These are phyloP conservation scores for Tubulanus polymorphus DNA, from an alignment of 2,888 invertebrate species.

Conservation along the genomic window DNA sequence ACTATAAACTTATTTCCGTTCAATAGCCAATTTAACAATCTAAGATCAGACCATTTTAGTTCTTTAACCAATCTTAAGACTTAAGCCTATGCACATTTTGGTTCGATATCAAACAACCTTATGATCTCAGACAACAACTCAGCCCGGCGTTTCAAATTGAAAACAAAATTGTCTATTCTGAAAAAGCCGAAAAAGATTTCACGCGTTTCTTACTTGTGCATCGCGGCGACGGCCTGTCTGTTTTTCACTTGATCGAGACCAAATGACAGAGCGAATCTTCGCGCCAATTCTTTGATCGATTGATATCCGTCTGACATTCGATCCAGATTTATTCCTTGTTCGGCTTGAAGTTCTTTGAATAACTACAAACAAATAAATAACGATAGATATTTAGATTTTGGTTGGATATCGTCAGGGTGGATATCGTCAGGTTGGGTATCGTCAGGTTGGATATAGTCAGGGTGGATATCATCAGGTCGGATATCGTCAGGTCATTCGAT, in stretches of 20 bases:
- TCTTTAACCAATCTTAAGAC: too few relatives aligned
- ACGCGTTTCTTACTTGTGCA: conserved; percentile 71
- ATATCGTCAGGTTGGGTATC: too few relatives aligned
- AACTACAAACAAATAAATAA: conserved; percentile 57
- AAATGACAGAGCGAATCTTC: conserved; percentile 93
- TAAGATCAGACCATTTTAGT: too few relatives aligned
- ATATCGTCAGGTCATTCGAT: not conserved
- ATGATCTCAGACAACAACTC: not conserved
- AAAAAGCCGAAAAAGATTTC: not conserved
- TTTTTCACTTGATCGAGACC: conserved; percentile 95
- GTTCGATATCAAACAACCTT: conserved; percentile 4
- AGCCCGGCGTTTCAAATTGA: too few relatives aligned
- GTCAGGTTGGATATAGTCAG: too few relatives aligned
- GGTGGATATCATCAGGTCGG: too few relatives aligned
- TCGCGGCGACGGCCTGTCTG: conserved; percentile 89
- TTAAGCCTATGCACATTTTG: too few relatives aligned
- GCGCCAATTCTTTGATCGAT: conserved; percentile 92
- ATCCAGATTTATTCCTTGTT: conserved; percentile 56
- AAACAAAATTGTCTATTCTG: not conserved
- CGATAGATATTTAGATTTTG: too few relatives aligned
- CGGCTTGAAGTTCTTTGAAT: conserved; percentile 69
- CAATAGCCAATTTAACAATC: too few relatives aligned
- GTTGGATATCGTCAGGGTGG: too few relatives aligned
- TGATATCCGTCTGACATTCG: conserved; percentile 78
- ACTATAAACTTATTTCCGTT: too few relatives aligned